Evolutionary conservation across 2,797 vertebrate species (phyloP), one percentile per base, ranked within the genome.

Genomic region (Amblyopsis hoosieri): DNA sequence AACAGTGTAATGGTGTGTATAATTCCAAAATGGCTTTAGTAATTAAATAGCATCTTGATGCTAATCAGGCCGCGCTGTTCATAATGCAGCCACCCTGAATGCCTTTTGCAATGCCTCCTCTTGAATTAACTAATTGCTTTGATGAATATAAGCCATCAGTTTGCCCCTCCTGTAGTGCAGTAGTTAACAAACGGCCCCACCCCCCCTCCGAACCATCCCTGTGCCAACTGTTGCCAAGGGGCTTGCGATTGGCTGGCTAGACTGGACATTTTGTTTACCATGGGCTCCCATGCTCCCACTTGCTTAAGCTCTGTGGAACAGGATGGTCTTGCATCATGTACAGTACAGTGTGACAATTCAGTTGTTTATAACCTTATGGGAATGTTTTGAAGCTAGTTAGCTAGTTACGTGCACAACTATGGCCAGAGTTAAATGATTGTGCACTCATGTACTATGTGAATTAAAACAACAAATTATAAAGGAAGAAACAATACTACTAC

Each of bases 61-160:
- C 73, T 87, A 88, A 91, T 92, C 91, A 90, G 85, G 86, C 90
- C 60, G 58, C 81, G 81, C 83, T 79, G 80, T 83, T 88, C 79
- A 86, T 87, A 78, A 84, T 67, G 57, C 81, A 79, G 76, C 76
- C 65, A 53, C 71, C 71, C 78, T 64, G 76, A 84, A 85, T 85
- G 74, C 71, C 72, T 76, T 80, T 83, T 15, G 54, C 68, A 79
- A 57, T 78, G 69, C 60, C 74, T 84, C 76, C 72, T 63, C 72
- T 85, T 83, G 85, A 87, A 91, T 93, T 87, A 87, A 76, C 69
- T 57, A 73, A 87, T 84, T 78, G 75, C 76, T 77, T 85, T 81
- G 71, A 82, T 87, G 78, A 89, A 86, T 83, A 82, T 81, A 46
- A 70, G 59, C 58, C 47, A 60, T 14, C 46, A 64, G 49, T 62